phyloP scores from a whole-genome alignment of 2,797 vertebrate species.

The Microctenopoma stevenorrisi region DNA sequence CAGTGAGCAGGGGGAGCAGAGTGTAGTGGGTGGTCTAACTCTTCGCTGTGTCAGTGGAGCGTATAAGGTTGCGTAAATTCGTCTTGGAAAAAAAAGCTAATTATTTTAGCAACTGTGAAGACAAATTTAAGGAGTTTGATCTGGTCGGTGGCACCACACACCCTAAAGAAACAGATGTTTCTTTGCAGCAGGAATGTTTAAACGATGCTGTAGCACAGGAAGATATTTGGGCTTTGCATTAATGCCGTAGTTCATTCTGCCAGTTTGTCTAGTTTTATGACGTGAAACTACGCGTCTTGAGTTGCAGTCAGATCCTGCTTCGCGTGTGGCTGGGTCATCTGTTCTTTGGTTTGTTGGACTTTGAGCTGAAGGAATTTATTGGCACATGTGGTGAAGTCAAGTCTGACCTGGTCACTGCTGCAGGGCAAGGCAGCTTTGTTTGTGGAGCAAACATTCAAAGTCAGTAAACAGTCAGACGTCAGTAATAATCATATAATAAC shows the following conservation, averaged over 20 bases:
- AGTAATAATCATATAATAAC: too few species aligned
- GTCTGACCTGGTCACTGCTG: background rate
- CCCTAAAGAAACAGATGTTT: conserved; percentile 43
- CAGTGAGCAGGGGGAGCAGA: conserved; percentile 5
- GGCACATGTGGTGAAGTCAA: conserved; percentile 3
- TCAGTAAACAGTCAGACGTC: too few species aligned
- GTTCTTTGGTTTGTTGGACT: conserved; percentile 1
- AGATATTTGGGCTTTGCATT: background rate
- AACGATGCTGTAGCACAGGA: conserved; percentile 4
- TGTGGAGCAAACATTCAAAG: background rate
- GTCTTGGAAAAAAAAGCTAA: conserved; percentile 17
- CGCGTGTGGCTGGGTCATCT: background rate
- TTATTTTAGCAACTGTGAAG: conserved; percentile 48
- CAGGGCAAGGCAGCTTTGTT: background rate
- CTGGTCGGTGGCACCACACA: conserved; percentile 2
- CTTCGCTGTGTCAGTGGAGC: conserved; percentile 29
- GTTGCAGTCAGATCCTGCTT: background rate
- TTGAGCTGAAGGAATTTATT: conserved; percentile 6
- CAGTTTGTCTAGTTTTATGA: background rate
- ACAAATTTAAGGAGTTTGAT: conserved; percentile 23
- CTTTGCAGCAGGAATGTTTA: conserved; percentile 1
- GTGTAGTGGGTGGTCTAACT: conserved; percentile 53
- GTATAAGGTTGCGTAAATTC: conserved; percentile 39
- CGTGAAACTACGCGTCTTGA: background rate
- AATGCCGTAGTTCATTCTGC: background rate